A percentile compares a stretch with the other conserved stretches of the same genome.
Conservation (phyloP, 2,113 vertebrate species). For the Alexandromys fortis region DNA sequence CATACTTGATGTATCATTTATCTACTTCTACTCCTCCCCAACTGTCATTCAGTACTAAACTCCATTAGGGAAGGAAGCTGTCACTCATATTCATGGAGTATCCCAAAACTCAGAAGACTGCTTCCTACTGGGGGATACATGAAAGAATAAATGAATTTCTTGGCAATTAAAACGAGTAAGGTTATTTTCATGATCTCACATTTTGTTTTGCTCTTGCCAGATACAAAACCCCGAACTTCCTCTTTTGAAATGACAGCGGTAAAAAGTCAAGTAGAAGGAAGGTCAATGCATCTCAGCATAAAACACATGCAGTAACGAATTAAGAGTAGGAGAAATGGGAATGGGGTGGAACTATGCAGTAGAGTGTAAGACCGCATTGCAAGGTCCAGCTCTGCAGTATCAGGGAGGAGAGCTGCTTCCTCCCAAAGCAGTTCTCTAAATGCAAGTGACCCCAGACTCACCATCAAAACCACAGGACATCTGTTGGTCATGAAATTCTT, state of each 20-base stretch:
- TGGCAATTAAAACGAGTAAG: background rate
- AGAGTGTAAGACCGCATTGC: rapidly evolving
- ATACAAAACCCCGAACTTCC: background rate
- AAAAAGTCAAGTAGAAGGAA: conserved; percentile 13
- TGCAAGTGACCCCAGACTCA: background rate
- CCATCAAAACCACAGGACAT: background rate
- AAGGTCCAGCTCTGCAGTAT: background rate
- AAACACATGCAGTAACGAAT: background rate
- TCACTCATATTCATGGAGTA: background rate
- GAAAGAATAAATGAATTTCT: background rate
- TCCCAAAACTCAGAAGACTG: background rate
- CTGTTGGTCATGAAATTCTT: background rate
- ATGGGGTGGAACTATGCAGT: background rate
- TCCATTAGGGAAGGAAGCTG: background rate
- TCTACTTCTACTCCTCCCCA: background rate
- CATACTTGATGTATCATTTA: background rate
- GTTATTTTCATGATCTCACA: background rate
- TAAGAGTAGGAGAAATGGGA: background rate
- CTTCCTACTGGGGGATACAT: background rate
- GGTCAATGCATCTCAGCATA: background rate
- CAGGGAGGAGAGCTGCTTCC: background rate
- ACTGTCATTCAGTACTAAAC: background rate
- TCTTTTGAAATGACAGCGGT: background rate
- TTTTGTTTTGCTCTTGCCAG: background rate
- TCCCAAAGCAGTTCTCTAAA: background rate